These are phyloP conservation scores for Callopanchax toddi DNA, from an alignment of 2,113 vertebrate species.

Conservation along the genomic window DNA sequence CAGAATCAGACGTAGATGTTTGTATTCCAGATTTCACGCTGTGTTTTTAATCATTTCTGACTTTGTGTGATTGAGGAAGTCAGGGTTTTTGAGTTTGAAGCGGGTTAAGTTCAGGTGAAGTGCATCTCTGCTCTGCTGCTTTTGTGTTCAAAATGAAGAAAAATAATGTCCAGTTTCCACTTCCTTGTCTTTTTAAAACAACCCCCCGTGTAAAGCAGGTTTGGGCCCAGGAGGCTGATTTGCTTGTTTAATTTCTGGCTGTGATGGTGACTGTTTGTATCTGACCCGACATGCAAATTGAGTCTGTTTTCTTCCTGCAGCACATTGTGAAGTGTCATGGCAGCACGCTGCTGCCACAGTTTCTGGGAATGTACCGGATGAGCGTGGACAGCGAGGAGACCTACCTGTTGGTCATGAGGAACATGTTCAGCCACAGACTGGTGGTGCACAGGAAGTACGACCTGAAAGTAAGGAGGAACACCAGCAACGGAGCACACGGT, in stretches of 20 bases:
- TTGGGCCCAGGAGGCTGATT: background rate
- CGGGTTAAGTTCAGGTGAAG: too few species aligned
- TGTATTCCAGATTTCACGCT: too few species aligned
- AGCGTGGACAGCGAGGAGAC: constrained; percentile 92
- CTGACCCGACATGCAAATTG: background rate
- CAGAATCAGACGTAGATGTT: too few species aligned
- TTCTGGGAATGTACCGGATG: constrained; percentile 93
- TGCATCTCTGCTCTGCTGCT: too few species aligned
- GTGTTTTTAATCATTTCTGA: too few species aligned
- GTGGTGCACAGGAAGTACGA: constrained; percentile 93
- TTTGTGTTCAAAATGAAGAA: too few species aligned
- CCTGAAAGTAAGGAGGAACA: constrained; percentile 85
- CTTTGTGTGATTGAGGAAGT: too few species aligned
- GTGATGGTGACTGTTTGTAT: background rate
- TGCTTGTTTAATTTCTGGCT: background rate
- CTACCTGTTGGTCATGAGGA: constrained; percentile 96
- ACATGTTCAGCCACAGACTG: constrained; percentile 94
- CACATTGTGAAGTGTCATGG: constrained; percentile 95
- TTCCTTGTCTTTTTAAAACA: too few species aligned
- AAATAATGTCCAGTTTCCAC: too few species aligned
- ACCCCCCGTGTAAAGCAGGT: background rate
- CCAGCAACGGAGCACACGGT: background rate
- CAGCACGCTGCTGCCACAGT: constrained; percentile 90
- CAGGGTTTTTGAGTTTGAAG: too few species aligned
- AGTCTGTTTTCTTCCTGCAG: constrained; percentile 60